Evolutionary conservation across 2,797 vertebrate species (phyloP), one percentile per base, ranked within the genome.

Genomic region (Chromis chromis): DNA sequence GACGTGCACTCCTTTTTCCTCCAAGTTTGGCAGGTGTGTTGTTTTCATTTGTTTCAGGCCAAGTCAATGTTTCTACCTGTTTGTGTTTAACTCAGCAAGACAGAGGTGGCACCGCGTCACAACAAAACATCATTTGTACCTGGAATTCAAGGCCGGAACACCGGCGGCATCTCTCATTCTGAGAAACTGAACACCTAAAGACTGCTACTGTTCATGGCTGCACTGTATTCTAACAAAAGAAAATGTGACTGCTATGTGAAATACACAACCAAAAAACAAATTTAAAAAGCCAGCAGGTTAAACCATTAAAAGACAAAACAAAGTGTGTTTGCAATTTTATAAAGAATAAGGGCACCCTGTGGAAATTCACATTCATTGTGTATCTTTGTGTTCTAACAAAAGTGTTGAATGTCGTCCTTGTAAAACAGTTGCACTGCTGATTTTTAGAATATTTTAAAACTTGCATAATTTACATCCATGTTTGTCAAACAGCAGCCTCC

Each of bases 31-130:
- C 1, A 28, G 22, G 6, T 5, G 44, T 44, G 60, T 28, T 59
- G 39, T 48, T 69, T 76, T 61, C 12, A 52, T 57, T 42, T 8
- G 46, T 31, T 49, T 42, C 49, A 9, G 36, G 56, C 13, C 0
- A 12, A 60, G 49, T 56, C 33, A 65, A 52, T 60, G 56, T 49
- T 64, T 64, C 53, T 44, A 12, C 3, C 0, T 39, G 13, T 63
- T 73, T 57, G 46, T 28, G 0, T 66, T n/a, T 22, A 56, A 70
- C 62, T 61, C 44, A 21, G 36, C 44, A 16, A 63, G 53, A 46
- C 14, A n/a, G n/a, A 44, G 61, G 48, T 42, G 44, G 31, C 44
- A 59, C 24, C 3, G 17, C 19, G n/a, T 49, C 36, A 48, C 4
- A 12, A 28, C 5, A 1, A 66, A 57, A 69, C 19, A 19, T 22